Conservation (phyloP, 2,113 vertebrate genomes). For the Actenoides lindsayi region DNA sequence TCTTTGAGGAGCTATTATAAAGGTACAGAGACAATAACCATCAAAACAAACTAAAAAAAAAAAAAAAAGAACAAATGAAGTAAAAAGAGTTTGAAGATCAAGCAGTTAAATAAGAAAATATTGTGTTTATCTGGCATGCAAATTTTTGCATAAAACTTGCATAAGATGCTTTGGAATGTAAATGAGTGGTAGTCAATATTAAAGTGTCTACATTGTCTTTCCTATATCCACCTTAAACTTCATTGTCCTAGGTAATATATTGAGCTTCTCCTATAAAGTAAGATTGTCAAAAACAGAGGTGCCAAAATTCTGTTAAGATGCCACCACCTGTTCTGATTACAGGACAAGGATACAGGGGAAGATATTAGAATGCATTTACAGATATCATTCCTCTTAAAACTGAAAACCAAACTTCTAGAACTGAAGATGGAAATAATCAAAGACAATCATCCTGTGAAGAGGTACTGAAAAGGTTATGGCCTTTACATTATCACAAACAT, state of each 20-base stretch:
- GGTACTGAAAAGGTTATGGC: slow-evolving; percentile 17
- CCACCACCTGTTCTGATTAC: not conserved
- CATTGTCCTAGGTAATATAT: not conserved
- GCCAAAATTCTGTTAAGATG: not conserved
- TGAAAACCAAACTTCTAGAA: not conserved
- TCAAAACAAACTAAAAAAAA: not conserved
- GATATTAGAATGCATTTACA: not conserved
- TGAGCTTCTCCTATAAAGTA: not conserved
- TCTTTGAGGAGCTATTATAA: not conserved
- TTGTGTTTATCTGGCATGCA: not conserved
- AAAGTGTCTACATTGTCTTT: not conserved
- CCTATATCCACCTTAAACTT: not conserved
- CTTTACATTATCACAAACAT: slow-evolving; percentile 50
- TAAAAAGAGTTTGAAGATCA: not conserved
- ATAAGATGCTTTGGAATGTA: not conserved
- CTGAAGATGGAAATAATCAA: slow-evolving; percentile 15
- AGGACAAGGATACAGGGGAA: not conserved
- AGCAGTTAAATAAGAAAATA: not conserved
- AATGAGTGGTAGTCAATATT: not conserved
- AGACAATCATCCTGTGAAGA: not conserved
- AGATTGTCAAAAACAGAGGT: not conserved
- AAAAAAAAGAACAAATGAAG: not conserved
- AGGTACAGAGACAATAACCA: not conserved
- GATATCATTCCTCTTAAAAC: not conserved
- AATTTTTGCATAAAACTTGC: not conserved